These are phyloP conservation scores for Drosophila tripunctata DNA, from an alignment of 2,888 invertebrate species.

Conservation along the genomic window DNA sequence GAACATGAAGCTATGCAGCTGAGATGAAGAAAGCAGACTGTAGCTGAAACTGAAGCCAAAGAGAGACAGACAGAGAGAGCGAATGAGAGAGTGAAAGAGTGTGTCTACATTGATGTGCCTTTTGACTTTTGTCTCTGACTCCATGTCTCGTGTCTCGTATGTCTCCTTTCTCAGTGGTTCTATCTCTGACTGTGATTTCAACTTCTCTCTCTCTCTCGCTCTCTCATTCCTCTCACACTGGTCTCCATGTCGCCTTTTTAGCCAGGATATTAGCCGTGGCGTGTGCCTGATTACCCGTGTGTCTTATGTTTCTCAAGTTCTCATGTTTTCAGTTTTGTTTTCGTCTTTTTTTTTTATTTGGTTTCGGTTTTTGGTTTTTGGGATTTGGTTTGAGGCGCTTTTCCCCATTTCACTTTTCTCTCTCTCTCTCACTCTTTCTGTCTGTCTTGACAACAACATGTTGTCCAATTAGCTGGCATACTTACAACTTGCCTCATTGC, in stretches of 20 bases:
- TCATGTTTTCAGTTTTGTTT: conserved; percentile 30
- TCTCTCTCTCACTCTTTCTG: conserved; percentile 39
- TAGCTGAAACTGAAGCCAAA: background rate
- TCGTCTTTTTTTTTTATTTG: background rate
- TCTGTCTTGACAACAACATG: conserved; percentile 36
- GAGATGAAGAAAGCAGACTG: background rate
- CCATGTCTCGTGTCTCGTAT: conserved; percentile 35
- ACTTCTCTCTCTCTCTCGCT: conserved; percentile 13
- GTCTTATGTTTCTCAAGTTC: conserved; percentile 41
- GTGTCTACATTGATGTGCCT: conserved; percentile 61
- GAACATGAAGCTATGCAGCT: background rate
- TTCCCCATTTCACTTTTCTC: conserved; percentile 19
- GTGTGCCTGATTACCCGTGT: conserved; percentile 39
- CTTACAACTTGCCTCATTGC: conserved; percentile 26
- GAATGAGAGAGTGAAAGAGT: conserved; percentile 1
- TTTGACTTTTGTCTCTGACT: conserved; percentile 50
- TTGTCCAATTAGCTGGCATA: conserved; percentile 65
- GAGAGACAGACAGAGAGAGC: background rate
- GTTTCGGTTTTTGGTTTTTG: background rate
- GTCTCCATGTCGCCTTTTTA: conserved; percentile 13
- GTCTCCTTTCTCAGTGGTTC: background rate
- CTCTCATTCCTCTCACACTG: too few species aligned
- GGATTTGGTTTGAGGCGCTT: conserved; percentile 9
- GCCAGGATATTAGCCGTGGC: conserved; percentile 40
- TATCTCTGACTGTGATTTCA: conserved; percentile 22